A percentile compares a stretch with the other conserved stretches of the same genome.
These are phyloP conservation scores for Mus spicilegus DNA, from an alignment of 2,113 vertebrate genomes.

Conservation along the genomic window DNA sequence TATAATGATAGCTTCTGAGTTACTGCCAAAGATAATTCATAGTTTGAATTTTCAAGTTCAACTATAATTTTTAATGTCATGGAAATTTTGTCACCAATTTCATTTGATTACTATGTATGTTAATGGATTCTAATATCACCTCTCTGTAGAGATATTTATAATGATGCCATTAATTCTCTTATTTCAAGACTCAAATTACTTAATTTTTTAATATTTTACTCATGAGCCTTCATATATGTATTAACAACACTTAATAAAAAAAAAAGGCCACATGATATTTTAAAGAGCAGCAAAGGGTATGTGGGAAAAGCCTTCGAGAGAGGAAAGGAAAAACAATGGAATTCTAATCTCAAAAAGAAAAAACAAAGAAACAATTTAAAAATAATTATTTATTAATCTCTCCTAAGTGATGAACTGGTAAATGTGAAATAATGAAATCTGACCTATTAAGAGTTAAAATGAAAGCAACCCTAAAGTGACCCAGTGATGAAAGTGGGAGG, in stretches of 20 bases:
- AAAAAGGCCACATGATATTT: background rate
- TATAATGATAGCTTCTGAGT: constrained; percentile 32
- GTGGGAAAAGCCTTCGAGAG: background rate
- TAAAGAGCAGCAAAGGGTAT: background rate
- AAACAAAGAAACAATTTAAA: background rate
- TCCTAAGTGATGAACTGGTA: background rate
- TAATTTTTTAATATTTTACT: background rate
- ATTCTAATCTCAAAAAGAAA: background rate
- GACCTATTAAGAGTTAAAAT: background rate
- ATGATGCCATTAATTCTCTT: constrained; percentile 28
- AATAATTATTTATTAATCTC: background rate
- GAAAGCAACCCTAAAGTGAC: constrained; percentile 8
- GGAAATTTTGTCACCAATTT: constrained; percentile 53
- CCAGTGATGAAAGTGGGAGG: background rate
- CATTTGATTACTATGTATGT: constrained; percentile 39
- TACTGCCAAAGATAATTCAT: constrained; percentile 41
- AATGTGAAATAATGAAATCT: background rate
- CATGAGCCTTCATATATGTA: background rate
- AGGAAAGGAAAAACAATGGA: background rate
- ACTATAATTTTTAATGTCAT: constrained; percentile 53
- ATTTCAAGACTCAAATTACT: background rate
- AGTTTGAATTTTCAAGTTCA: constrained; percentile 54
- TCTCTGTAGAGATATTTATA: background rate
- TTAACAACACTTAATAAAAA: background rate
- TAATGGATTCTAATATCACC: constrained; percentile 18